These are phyloP conservation scores for Choreutis nemorana DNA, from an alignment of 2,888 invertebrate species.

Conservation along the genomic window DNA sequence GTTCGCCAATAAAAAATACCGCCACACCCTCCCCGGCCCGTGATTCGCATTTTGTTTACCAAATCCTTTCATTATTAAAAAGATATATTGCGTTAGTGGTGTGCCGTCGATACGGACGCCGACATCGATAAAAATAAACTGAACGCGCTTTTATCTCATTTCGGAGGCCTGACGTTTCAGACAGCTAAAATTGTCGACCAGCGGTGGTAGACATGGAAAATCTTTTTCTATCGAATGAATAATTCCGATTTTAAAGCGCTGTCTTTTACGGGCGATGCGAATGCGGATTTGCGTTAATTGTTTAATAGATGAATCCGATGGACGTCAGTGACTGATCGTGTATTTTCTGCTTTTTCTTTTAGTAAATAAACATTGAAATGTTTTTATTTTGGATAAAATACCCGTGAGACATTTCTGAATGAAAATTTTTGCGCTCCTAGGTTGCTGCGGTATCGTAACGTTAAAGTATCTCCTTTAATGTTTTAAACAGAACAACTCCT, in stretches of 20 bases:
- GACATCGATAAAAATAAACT: conserved; percentile 30
- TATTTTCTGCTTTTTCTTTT: too few species aligned
- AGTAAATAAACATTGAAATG: too few species aligned
- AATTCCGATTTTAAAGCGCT: conserved; percentile 12
- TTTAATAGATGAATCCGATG: conserved; percentile 23
- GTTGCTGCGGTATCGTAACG: too few species aligned
- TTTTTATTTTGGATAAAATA: too few species aligned
- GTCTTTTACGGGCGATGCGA: conserved; percentile 9
- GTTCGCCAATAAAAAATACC: conserved; percentile 14
- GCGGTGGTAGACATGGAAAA: conserved; percentile 28
- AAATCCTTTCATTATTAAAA: conserved; percentile 62
- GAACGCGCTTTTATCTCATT: conserved; percentile 14
- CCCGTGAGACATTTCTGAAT: too few species aligned
- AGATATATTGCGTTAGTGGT: conserved; percentile 39
- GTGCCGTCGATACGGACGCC: conserved; percentile 15
- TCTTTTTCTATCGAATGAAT: conserved; percentile 26
- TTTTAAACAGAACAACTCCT: too few species aligned
- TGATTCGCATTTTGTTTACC: conserved; percentile 35
- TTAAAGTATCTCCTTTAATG: too few species aligned
- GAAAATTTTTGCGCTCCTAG: too few species aligned
- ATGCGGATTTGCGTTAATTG: conserved; percentile 16
- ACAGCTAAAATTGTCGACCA: conserved; percentile 18
- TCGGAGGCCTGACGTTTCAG: conserved; percentile 24
- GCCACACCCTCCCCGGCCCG: conserved; percentile 14
- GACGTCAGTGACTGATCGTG: too few species aligned